Percentiles rank a stretch among this genome's conserved stretches.
Conservation (phyloP, 2,797 vertebrate genomes). For the Otus scops region DNA sequence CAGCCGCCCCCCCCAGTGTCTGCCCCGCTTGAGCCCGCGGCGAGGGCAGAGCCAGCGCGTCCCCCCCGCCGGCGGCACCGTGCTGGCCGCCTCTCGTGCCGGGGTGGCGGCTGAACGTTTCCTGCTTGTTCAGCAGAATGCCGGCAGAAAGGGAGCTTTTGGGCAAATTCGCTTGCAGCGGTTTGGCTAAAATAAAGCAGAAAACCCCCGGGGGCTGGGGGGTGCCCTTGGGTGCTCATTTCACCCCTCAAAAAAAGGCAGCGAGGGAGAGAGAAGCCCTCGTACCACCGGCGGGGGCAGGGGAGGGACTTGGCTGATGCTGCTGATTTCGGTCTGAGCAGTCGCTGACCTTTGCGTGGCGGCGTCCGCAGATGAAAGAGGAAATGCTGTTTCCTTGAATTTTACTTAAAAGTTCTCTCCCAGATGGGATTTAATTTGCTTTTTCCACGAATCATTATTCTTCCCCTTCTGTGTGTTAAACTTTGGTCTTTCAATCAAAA, state of each 20-base stretch:
- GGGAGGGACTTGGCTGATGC: background rate
- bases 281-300: background rate
- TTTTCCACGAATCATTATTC: background rate
- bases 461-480: background rate
- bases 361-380: background rate
- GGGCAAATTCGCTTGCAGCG: background rate
- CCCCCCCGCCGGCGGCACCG: background rate
- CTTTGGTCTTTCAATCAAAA: background rate
- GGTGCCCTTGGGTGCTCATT: background rate
- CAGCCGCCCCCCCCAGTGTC: fast-evolving
- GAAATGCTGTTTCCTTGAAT: conserved; percentile 70
- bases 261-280: background rate
- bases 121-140: background rate
- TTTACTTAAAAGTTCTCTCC: background rate
- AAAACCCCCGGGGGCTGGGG: background rate
- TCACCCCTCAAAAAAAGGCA: background rate
- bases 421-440: background rate
- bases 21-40: background rate
- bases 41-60: background rate
- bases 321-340: background rate
- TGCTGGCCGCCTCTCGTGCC: background rate
- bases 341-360: background rate
- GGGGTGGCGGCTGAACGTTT: background rate
- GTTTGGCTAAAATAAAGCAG: background rate
- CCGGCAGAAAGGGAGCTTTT: background rate